Base-by-base conservation (phyloP, 2,113 vertebrate species). In the Cochlearius cochlearius region DNA sequence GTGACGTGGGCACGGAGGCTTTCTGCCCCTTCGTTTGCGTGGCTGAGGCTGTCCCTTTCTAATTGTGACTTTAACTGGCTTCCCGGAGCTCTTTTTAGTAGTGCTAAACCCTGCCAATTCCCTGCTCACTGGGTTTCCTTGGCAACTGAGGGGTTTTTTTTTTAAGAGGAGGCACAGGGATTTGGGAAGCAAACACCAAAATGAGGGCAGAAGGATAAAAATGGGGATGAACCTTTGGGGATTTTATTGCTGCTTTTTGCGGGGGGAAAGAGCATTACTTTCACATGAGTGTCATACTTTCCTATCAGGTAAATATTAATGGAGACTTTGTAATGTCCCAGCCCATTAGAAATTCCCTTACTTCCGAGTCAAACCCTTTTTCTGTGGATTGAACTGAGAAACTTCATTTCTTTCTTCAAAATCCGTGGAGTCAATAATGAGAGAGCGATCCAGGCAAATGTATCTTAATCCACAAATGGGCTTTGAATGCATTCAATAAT, bases 191-290 rank as follows among this genome's bases (percentile, higher is more conserved):
- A 5, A 10, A 12, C 84, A 58, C 62, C 85, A 86, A 77, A 96
- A 93, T 11, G 88, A 90, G 90, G 79, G 95, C 92, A 96, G 94
- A 22, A 94, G 72, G 79, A 94, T 90, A n/a, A 88, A 92, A 90
- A 39, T 1, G 2, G 22, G 21, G 82, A 72, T 90, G 78, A 69
- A 43, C 18, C 96, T 83, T 58, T 5, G 55, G 74, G 88, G 72
- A 58, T 92, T 92, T 76, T 26, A 1, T 4, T 82, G 80, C 58
- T 82, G 74, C 69, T 86, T 96, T 94, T 56, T 19, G 0, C 11
- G 0, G 15, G 39, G 66, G 55, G 47, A 23, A 27, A 34, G 58
- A 83, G 71, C 71, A 11, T 85, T 41, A 1, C 30, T 82, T 53
- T 18, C 55, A 68, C 39, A 36, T 17, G 66, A 45, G 74, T 92